Evolutionary conservation across 2,888 invertebrate species (phyloP).

Genomic region (Cerceris ruficornis): DNA sequence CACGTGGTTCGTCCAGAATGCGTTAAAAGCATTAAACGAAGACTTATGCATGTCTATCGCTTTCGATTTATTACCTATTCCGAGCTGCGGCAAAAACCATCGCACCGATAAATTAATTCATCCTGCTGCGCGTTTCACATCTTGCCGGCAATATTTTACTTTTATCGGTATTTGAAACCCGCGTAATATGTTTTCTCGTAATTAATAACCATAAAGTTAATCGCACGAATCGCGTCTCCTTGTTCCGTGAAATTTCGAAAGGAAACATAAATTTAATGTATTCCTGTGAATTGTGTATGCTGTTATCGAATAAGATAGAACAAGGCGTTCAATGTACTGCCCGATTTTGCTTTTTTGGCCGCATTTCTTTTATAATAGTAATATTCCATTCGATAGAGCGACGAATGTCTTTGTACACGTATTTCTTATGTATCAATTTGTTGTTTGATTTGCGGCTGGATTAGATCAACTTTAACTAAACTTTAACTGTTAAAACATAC

Average conservation of each 20-base stretch:
- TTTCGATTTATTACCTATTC: background rate
- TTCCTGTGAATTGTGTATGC: background rate
- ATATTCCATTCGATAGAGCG: no score
- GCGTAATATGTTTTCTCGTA: background rate
- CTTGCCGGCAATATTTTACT: background rate
- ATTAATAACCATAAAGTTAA: slow-evolving; percentile 10
- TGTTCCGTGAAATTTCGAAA: background rate
- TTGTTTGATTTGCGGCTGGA: no score
- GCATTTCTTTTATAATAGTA: background rate
- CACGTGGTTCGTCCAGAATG: no score
- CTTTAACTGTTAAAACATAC: no score
- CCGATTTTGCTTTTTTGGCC: slow-evolving; percentile 15
- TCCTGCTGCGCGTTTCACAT: background rate
- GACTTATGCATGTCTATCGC: background rate
- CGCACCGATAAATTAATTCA: background rate
- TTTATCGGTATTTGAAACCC: background rate
- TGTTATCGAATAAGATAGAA: background rate
- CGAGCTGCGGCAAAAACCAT: background rate
- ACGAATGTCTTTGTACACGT: no score
- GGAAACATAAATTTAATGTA: slow-evolving; percentile 11
- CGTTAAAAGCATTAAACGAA: no score
- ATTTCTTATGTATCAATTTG: no score
- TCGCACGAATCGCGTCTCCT: background rate
- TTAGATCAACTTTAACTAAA: no score
- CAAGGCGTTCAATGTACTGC: slow-evolving; percentile 16